These are phyloP conservation scores for Malurus leucopterus DNA, from an alignment of 2,797 vertebrate genomes.

Conservation along the genomic window DNA sequence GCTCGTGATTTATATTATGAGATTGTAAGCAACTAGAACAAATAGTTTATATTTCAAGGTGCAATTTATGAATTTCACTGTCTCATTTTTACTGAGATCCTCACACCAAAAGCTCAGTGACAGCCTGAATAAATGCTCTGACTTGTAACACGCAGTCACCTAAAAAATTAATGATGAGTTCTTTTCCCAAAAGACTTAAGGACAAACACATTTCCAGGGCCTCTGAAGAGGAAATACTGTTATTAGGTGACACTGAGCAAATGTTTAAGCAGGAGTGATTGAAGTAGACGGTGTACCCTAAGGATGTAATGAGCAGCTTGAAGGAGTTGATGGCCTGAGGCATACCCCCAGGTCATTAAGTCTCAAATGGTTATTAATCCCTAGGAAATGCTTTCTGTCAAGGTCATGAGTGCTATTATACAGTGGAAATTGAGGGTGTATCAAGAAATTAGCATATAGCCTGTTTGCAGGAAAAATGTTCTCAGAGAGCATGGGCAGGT, in stretches of 20 bases:
- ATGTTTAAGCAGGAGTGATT: constrained; percentile 31
- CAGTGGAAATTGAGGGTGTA: neutral
- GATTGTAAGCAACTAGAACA: neutral
- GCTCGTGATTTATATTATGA: neutral
- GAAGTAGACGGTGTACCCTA: constrained; percentile 7
- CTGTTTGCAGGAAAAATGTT: neutral
- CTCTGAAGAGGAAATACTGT: constrained; percentile 25
- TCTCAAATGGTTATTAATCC: constrained; percentile 38
- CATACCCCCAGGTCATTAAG: constrained; percentile 48
- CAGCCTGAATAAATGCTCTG: neutral
- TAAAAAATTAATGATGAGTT: neutral
- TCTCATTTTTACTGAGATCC: neutral
- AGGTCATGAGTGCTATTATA: constrained; percentile 50
- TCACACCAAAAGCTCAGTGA: neutral
- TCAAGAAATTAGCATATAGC: neutral
- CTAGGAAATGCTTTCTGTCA: constrained; percentile 33
- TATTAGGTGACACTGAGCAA: constrained; percentile 46
- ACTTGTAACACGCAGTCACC: neutral
- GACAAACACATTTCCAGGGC: neutral
- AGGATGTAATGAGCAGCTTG: constrained; percentile 45
- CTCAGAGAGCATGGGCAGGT: neutral
- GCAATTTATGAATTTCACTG: neutral
- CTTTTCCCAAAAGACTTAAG: neutral
- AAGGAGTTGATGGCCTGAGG: constrained; percentile 37
- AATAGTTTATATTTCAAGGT: neutral